phyloP scores from a whole-genome alignment of 2,113 vertebrate species.

The Datnioides undecimradiatus region DNA sequence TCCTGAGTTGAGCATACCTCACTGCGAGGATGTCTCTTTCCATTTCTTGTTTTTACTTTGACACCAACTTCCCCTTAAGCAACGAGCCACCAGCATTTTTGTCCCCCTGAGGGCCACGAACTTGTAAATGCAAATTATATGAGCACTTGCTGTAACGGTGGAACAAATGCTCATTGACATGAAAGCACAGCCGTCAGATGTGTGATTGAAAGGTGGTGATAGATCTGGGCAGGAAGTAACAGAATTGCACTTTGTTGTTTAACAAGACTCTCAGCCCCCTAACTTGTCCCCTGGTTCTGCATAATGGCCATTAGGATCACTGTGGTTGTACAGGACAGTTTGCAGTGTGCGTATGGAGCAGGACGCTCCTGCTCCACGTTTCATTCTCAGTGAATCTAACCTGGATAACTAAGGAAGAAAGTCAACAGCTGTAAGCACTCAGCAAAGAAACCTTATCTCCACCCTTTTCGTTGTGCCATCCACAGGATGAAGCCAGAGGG shows the following conservation, averaged over 20 bases:
- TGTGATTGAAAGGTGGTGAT: not conserved
- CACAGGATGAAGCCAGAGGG: constrained; percentile 5
- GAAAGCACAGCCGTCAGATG: not conserved
- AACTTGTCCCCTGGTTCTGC: not conserved
- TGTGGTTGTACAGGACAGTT: constrained; percentile 2
- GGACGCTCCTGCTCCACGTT: not conserved
- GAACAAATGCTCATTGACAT: not conserved
- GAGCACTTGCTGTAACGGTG: not conserved
- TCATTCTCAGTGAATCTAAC: not conserved
- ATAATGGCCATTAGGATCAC: constrained; percentile 2
- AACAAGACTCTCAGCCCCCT: not conserved
- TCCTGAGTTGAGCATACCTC: constrained; percentile 33
- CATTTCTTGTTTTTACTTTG: constrained; percentile 21
- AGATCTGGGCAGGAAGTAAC: constrained; percentile 5
- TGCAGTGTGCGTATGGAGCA: not conserved
- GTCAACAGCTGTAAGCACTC: constrained; percentile 17
- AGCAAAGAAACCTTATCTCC: constrained; percentile 43
- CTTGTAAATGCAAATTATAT: not conserved
- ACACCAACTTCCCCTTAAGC: constrained; percentile 10
- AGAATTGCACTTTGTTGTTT: not conserved
- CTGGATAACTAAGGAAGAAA: constrained; percentile 11
- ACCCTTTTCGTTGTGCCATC: constrained; percentile 24
- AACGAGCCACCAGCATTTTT: not conserved
- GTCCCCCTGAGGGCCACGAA: not conserved
- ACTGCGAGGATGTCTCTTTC: constrained; percentile 2